A percentile compares a stretch with the other conserved stretches of the same genome.
Evolutionary conservation across 2,113 vertebrate genomes (phyloP).

Genomic region (Clarias batrachus): DNA sequence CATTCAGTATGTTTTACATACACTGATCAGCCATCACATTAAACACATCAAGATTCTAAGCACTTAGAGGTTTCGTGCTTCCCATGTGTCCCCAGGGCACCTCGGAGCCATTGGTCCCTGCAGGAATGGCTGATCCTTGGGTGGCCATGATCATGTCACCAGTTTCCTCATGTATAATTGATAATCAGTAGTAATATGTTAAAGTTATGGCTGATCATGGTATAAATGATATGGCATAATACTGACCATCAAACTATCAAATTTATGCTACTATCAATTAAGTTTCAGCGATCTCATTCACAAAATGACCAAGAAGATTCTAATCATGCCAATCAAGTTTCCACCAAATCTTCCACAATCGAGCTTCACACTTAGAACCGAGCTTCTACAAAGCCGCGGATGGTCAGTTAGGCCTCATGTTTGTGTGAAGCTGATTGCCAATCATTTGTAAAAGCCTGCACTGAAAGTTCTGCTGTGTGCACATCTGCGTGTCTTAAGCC

Average conservation of each 20-base stretch:
- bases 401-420: conserved; percentile 14
- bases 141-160: no score
- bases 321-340: not conserved
- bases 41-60: no score
- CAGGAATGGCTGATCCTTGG: no score
- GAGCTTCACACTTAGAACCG: not conserved
- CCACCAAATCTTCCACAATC: not conserved
- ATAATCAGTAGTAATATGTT: no score
- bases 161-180: no score
- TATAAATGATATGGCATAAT: not conserved
- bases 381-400: not conserved
- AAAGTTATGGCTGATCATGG: no score
- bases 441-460: conserved; percentile 30
- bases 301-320: not conserved
- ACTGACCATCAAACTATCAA: not conserved
- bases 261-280: not conserved
- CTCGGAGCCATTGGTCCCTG: no score
- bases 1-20: not conserved
- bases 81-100: no score
- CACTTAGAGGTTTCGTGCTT: no score
- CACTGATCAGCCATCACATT: no score
- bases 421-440: conserved; percentile 15
- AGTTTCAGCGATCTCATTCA: not conserved
- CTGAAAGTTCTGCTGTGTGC: conserved; percentile 23
- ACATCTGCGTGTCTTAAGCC: conserved; percentile 47